Conservation (phyloP, 37 sponge, comb jelly and placozoan species). For the Spongilla lacustris region DNA sequence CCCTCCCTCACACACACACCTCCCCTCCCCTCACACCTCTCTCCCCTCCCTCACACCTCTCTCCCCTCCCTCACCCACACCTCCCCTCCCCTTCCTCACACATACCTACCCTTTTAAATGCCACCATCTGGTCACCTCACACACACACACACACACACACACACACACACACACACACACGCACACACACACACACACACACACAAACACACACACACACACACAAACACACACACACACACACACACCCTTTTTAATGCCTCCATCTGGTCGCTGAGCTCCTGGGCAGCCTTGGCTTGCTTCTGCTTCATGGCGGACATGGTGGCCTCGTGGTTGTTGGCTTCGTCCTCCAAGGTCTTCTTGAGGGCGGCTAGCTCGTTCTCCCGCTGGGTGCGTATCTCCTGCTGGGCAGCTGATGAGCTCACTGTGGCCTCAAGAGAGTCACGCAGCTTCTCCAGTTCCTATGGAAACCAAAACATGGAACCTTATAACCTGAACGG, state of each 20-base stretch:
- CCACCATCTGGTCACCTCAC: too few relatives aligned
- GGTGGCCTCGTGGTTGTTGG: constrained; percentile 68
- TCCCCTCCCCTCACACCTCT: neutral
- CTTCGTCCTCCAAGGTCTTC: constrained; percentile 82
- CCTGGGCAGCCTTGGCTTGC: constrained; percentile 71
- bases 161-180: too few relatives aligned
- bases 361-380: constrained; percentile 83
- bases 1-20: neutral
- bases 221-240: neutral
- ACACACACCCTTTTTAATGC: constrained; percentile 61
- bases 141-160: too few relatives aligned
- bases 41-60: neutral
- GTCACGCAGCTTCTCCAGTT: constrained; percentile 84
- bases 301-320: constrained; percentile 75
- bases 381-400: constrained; percentile 83
- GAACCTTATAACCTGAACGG: neutral
- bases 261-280: constrained; percentile 92
- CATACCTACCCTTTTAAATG: too few relatives aligned
- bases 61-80: neutral
- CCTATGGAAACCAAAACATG: constrained; percentile 42
- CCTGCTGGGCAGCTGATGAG: constrained; percentile 79
- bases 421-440: constrained; percentile 78
- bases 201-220: too few relatives aligned
- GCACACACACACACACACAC: too few relatives aligned
- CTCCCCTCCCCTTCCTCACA: neutral